Conservation (phyloP, 2,797 vertebrate species). For the Thaleichthys pacificus region DNA sequence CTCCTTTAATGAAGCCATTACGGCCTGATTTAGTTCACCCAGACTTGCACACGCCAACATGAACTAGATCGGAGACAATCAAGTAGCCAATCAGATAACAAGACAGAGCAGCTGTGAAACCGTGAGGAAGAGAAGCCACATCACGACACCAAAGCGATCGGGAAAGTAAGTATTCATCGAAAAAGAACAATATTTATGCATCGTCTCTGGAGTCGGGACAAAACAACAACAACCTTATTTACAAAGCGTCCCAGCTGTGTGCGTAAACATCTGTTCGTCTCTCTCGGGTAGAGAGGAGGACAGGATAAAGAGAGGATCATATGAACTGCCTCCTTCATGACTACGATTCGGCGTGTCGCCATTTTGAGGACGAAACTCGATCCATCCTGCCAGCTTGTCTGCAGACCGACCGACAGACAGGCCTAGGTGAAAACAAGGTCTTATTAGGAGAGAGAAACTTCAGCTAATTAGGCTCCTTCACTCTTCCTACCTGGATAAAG, state of each 20-base stretch:
- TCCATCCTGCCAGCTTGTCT: background rate
- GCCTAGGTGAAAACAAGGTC: conserved; percentile 7
- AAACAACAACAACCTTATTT: too few relatives aligned
- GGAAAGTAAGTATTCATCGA: background rate
- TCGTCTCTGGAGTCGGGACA: too few relatives aligned
- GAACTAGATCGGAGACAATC: conserved; percentile 68
- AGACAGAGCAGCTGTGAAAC: conserved; percentile 27
- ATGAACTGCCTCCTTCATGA: background rate
- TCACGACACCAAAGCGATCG: conserved; percentile 15
- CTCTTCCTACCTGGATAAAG: conserved; percentile 16
- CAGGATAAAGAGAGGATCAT: conserved; percentile 1
- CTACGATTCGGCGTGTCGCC: too few relatives aligned
- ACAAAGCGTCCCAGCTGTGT: too few relatives aligned
- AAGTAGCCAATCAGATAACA: conserved; percentile 17
- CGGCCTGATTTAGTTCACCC: conserved; percentile 69
- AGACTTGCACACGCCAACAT: conserved; percentile 49
- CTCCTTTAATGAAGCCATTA: conserved; percentile 67
- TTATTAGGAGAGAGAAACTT: conserved; percentile 27
- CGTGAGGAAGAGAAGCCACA: conserved; percentile 13
- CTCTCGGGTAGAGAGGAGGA: background rate
- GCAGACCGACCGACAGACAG: background rate
- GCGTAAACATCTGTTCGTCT: too few relatives aligned
- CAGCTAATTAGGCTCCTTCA: conserved; percentile 23
- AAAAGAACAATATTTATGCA: too few relatives aligned
- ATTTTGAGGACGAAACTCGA: too few relatives aligned